Evolutionary conservation across 2,888 invertebrate genomes (phyloP), one percentile per base, ranked within the genome.

Genomic region (Pandemis cinnamomeana): DNA sequence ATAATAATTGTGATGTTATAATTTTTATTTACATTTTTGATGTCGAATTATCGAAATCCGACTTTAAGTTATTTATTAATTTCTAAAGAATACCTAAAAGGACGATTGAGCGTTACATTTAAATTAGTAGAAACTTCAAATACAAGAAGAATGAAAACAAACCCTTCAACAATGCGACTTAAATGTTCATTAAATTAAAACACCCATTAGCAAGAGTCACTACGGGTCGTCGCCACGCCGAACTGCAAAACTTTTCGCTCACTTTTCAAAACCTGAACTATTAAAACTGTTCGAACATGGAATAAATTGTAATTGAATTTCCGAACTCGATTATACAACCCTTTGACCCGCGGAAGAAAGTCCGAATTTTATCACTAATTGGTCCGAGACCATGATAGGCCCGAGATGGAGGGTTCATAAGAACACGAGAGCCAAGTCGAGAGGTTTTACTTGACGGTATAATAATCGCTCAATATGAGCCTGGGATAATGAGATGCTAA

Each of bases 181-280:
- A 20, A 53, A 11, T 15, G 27, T 27, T 51, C 60, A 20, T 55
- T 20, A 55, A 55, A 69, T 63, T 70, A 53, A 70, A 73, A 41
- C 36, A 66, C 13, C 58, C 58, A 71, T 44, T 70, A 60, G 58
- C 53, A 53, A 67, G 53, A 15, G 67, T 53, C 67, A 67, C 51
- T 7, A 41, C 53, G 41, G n/a, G 7, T 4, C 42, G 58, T 55
- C 7, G 44, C 36, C 51, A 53, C 73, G 64, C 61, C 53, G 13
- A 70, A 73, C 53, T 70, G 64, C 60, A 70, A 64, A 73, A 70
- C 53, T 73, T 69, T 64, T 13, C 51, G 27, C 48, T 73, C 64
- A 73, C 68, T 69, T 73, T 73, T 73, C 15, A 64, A 60, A 68
- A 68, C 63, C 7, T 10, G 44, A 69, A 73, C 72, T 69, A 63